Evolutionary conservation across 1,140 invertebrate genomes (phyloP).

Genomic region (Apis dorsata): DNA sequence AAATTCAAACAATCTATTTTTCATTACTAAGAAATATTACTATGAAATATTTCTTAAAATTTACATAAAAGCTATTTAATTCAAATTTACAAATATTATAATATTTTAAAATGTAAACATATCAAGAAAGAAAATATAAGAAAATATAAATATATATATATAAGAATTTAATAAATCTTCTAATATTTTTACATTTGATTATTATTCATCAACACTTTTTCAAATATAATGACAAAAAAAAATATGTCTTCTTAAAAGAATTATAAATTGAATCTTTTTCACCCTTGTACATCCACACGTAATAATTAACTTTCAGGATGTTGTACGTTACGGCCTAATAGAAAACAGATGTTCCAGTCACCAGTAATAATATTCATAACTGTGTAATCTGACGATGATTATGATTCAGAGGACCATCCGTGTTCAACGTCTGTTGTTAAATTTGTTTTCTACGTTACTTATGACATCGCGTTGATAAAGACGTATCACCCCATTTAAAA

Average conservation of each 20-base stretch:
- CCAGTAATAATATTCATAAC: slow-evolving; percentile 12
- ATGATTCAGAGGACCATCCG: neutral
- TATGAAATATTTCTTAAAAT: no score
- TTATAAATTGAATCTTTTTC: neutral
- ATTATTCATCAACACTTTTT: no score
- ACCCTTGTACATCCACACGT: neutral
- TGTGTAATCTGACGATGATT: neutral
- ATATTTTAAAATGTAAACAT: no score
- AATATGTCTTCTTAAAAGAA: neutral
- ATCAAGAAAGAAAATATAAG: no score
- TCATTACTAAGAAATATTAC: no score
- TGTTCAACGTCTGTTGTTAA: neutral
- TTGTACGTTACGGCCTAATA: neutral
- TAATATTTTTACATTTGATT: no score
- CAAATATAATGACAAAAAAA: no score
- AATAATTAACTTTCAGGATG: neutral
- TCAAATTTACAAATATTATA: no score
- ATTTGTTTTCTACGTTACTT: neutral
- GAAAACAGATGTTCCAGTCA: slow-evolving; percentile 26
- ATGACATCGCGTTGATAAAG: slow-evolving; percentile 9
- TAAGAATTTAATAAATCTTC: no score
- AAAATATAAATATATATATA: no score
- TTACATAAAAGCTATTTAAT: no score
- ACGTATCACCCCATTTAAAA: neutral
- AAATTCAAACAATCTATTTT: no score